Base-by-base conservation (phyloP, 2,797 vertebrate genomes). In the Chaenodraco wilsoni region DNA sequence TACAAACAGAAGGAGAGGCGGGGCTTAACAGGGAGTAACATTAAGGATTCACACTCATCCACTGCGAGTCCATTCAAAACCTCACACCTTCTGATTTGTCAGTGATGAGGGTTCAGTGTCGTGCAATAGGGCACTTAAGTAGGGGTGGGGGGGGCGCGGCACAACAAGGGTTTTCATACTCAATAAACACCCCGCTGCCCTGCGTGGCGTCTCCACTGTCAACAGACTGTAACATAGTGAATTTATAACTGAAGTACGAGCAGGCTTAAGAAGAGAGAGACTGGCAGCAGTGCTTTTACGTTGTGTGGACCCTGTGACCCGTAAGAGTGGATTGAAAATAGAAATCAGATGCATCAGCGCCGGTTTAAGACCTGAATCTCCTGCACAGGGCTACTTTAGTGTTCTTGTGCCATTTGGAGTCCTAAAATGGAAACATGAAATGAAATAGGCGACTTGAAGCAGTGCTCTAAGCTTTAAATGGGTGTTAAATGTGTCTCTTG, bases 41-140 rank as follows among this genome's bases (percentile, higher is more conserved):
- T 31, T 43, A 4, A 71, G 63, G 64, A 69, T 41, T 44, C 51
- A n/a, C 40, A 61, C 51, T 61, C 69, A 17, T 58, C 52, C 54
- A 12, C 31, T 54, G 50, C 88, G 82, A 92, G 87, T 87, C 43
- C 64, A 55, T 31, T 77, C 63, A 56, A 37, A 41, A 65, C 52
- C 52, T 31, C 67, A 41, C 61, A 33, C 19, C 21, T 55, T 51
- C 45, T n/a, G 33, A 61, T 64, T 46, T 1, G 56, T 65, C 50
- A 66, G 2, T 1, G 12, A 33, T n/a, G 16, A 62, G 54, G 43
- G 49, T 17, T 70, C 44, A 4, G 62, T 33, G 55, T 51, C 45
- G 60, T 71, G 56, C 45, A 59, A 58, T 57, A 65, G 37, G 69
- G 43, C 56, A 57, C 58, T 60, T 51, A 8, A 9, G 70, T 62